Conservation (phyloP, 1,140 invertebrate genomes). For the Drosophila kohkoa region DNA sequence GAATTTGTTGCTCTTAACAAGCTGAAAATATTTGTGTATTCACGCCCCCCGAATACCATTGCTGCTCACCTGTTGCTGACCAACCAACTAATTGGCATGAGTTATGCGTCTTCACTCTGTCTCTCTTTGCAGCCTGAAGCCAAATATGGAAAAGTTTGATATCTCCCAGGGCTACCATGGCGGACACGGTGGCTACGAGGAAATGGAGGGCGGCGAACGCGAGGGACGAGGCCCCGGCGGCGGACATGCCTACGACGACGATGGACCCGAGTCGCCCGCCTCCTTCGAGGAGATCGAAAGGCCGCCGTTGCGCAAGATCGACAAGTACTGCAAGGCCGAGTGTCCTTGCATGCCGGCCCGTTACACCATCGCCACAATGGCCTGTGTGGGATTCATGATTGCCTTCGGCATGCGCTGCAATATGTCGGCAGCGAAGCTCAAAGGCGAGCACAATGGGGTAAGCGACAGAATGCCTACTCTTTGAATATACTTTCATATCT, state of each 20-base stretch:
- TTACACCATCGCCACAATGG: slow-evolving; percentile 94
- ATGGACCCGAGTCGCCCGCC: slow-evolving; percentile 88
- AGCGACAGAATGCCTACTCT: not conserved
- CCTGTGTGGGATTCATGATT: slow-evolving; percentile 95
- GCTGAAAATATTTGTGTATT: slow-evolving; percentile 77
- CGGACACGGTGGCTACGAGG: slow-evolving; percentile 86
- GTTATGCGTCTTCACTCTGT: slow-evolving; percentile 45
- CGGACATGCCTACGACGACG: slow-evolving; percentile 85
- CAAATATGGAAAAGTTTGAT: slow-evolving; percentile 87
- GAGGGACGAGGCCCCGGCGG: slow-evolving; percentile 85
- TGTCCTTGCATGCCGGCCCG: slow-evolving; percentile 94
- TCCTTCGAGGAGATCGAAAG: slow-evolving; percentile 90
- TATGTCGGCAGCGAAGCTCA: slow-evolving; percentile 97
- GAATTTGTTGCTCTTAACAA: slow-evolving; percentile 65
- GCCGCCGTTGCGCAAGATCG: slow-evolving; percentile 93
- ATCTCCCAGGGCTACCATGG: slow-evolving; percentile 85
- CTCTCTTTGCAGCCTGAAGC: slow-evolving; percentile 69
- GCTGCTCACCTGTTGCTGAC: slow-evolving; percentile 61
- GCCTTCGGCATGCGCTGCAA: slow-evolving; percentile 98
- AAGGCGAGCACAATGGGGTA: slow-evolving; percentile 86
- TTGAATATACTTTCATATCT: no score
- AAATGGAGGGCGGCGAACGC: slow-evolving; percentile 86
- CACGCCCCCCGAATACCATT: slow-evolving; percentile 45
- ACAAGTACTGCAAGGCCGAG: slow-evolving; percentile 94
- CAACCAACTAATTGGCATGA: slow-evolving; percentile 67